phyloP scores from a whole-genome alignment of 2,113 vertebrate species.

The Tyrannus savana region DNA sequence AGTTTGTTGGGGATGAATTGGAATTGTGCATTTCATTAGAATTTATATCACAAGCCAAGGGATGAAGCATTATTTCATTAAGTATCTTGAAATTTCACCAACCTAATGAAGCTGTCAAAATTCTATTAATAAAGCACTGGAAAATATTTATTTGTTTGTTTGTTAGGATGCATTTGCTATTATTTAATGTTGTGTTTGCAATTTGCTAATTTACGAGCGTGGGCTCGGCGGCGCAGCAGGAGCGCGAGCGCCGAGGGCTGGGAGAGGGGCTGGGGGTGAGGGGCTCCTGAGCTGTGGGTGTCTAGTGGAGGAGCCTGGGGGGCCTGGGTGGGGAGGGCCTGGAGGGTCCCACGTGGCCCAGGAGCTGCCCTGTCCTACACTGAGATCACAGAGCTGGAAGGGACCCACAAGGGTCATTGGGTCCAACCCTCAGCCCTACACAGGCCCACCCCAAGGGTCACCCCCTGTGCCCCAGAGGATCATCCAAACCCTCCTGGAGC shows the following conservation, averaged over 20 bases:
- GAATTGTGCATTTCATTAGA: neutral
- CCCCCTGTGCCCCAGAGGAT: neutral
- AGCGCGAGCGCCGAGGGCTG: accelerated
- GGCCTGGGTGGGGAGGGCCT: neutral
- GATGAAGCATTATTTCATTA: slow-evolving; percentile 56
- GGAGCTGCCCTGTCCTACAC: neutral
- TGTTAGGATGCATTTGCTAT: neutral
- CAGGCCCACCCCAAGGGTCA: neutral
- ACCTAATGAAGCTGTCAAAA: slow-evolving; percentile 53
- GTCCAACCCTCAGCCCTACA: neutral
- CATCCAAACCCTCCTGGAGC: neutral
- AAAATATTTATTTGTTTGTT: slow-evolving; percentile 61
- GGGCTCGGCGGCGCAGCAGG: neutral
- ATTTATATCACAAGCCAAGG: slow-evolving; percentile 28
- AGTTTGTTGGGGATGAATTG: slow-evolving; percentile 11
- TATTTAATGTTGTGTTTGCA: slow-evolving; percentile 22
- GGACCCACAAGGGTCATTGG: neutral
- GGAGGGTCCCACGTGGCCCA: accelerated
- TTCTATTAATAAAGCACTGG: slow-evolving; percentile 54
- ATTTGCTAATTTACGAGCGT: neutral
- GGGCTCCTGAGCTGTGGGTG: neutral
- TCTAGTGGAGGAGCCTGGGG: accelerated
- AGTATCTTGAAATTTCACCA: slow-evolving; percentile 55
- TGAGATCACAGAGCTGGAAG: neutral
- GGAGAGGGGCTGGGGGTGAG: accelerated